phyloP scores from a whole-genome alignment of 2,797 vertebrate genomes.

The Oreochromis mossambicus region DNA sequence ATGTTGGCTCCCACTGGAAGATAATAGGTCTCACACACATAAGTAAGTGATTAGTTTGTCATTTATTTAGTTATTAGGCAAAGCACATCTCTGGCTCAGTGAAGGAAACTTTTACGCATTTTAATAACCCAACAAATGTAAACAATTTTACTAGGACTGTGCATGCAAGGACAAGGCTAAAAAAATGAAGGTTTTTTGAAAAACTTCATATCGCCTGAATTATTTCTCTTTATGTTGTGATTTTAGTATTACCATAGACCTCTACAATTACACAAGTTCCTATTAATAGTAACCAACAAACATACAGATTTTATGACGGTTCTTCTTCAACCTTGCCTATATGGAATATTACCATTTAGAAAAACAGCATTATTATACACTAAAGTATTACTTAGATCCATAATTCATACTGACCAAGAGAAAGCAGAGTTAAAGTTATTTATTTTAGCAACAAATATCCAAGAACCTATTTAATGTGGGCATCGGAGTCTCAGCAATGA shows the following conservation, averaged over 20 bases:
- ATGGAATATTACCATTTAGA: neutral
- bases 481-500: neutral
- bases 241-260: neutral
- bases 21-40: neutral
- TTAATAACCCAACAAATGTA: neutral
- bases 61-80: neutral
- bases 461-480: neutral
- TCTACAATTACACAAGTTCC: neutral
- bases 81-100: neutral
- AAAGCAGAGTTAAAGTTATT: neutral
- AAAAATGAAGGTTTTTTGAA: neutral
- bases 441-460: neutral
- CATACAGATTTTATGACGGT: neutral
- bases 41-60: neutral
- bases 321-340: neutral
- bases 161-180: neutral
- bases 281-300: neutral
- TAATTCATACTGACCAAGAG: neutral
- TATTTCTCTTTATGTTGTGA: neutral
- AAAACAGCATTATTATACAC: neutral
- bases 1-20: neutral
- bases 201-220: neutral
- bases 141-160: neutral
- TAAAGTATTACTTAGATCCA: neutral
- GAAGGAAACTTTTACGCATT: neutral